phyloP scores from a whole-genome alignment of 2,113 vertebrate species.

The Anser brachyrhynchus region DNA sequence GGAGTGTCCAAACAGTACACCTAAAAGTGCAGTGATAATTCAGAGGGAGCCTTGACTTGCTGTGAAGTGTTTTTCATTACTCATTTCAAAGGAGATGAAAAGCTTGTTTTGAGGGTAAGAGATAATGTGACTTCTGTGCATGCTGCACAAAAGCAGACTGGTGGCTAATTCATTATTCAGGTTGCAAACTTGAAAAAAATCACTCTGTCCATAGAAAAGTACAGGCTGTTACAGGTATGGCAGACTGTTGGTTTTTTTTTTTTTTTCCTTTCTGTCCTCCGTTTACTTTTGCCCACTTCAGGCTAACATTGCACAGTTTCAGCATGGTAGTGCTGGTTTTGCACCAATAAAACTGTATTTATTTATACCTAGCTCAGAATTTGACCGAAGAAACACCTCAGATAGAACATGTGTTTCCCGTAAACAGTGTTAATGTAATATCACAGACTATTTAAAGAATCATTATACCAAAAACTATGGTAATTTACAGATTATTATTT shows the following conservation, averaged over 20 bases:
- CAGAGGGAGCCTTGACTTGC: not conserved
- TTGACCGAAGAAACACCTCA: not conserved
- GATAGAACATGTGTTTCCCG: not conserved
- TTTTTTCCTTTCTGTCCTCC: not conserved
- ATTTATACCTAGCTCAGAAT: not conserved
- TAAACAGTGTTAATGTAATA: not conserved
- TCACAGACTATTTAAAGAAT: not conserved
- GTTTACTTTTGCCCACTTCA: not conserved
- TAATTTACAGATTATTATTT: not conserved
- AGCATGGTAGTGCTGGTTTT: not conserved
- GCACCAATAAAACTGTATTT: not conserved
- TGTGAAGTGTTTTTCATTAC: not conserved
- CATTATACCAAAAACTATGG: not conserved
- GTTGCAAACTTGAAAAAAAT: not conserved
- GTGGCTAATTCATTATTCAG: not conserved
- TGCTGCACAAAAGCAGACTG: not conserved
- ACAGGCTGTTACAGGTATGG: not conserved
- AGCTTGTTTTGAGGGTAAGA: not conserved
- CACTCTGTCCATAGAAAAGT: not conserved
- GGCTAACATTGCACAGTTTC: not conserved
- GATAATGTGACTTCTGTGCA: not conserved
- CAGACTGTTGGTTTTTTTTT: not conserved
- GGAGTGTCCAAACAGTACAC: fast-evolving
- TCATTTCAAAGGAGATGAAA: not conserved
- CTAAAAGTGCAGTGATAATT: not conserved